A percentile compares a stretch with the other conserved stretches of the same genome.
Evolutionary conservation across 2,113 vertebrate genomes (phyloP).

Genomic region (Bettongia penicillata): DNA sequence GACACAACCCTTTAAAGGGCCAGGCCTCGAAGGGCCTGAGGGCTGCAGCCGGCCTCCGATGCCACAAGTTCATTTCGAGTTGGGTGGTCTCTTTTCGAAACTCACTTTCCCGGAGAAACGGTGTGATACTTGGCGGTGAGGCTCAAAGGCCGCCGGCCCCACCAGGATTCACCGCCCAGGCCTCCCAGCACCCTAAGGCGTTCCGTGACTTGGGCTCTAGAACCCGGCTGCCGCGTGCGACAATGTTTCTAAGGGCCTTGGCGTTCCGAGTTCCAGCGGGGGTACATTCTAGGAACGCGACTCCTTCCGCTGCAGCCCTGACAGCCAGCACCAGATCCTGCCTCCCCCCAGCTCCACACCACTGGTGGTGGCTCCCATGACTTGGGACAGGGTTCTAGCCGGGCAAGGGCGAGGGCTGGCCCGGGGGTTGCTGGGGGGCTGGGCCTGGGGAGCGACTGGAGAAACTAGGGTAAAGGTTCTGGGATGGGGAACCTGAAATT

Average conservation of each 20-base stretch:
- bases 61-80: neutral
- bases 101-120: neutral
- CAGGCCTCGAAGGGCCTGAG: neutral
- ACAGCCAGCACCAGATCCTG: neutral
- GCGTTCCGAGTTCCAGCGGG: neutral
- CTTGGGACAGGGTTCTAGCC: neutral
- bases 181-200: no score
- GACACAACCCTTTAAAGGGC: neutral
- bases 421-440: neutral
- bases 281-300: neutral
- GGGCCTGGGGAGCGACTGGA: neutral
- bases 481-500: neutral
- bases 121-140: neutral
- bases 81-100: neutral
- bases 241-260: neutral
- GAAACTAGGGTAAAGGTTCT: neutral
- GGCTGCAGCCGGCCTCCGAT: neutral
- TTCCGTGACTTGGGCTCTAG: neutral
- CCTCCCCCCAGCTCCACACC: neutral
- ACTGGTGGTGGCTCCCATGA: neutral
- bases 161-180: no score
- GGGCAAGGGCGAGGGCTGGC: neutral
- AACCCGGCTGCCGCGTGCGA: neutral
- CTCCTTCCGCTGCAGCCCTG: neutral
- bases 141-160: no score